These are phyloP conservation scores for Andrena marginata DNA, from an alignment of 2,888 invertebrate genomes.

Conservation along the genomic window DNA sequence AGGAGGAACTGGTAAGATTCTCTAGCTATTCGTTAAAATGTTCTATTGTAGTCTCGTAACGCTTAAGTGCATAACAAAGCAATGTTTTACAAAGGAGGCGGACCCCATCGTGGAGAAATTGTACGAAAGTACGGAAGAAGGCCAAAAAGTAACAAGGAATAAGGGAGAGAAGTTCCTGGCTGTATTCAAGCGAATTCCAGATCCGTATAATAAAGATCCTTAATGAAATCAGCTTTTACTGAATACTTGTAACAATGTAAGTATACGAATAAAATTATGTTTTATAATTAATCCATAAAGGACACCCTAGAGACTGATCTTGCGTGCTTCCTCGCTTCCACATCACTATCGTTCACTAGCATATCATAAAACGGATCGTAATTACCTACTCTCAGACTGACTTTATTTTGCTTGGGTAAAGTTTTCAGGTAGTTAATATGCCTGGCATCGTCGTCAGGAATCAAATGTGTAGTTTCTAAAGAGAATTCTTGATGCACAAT, in stretches of 20 bases:
- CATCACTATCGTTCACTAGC: not conserved
- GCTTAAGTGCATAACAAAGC: not conserved
- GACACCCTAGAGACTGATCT: slow-evolving; percentile 34
- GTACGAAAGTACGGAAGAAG: slow-evolving; percentile 98
- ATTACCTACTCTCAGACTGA: not conserved
- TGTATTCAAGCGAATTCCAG: slow-evolving; percentile 91
- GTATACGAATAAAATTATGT: slow-evolving; percentile 31
- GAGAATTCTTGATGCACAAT: slow-evolving; percentile 78
- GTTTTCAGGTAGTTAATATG: slow-evolving; percentile 70
- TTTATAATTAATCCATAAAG: slow-evolving; percentile 9
- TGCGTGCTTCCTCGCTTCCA: not conserved
- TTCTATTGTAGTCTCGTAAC: not conserved
- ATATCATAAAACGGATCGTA: not conserved
- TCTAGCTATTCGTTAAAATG: not conserved
- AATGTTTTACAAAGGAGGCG: slow-evolving; percentile 86
- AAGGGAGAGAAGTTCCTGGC: slow-evolving; percentile 97
- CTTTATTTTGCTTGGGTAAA: slow-evolving; percentile 31
- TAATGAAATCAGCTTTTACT: slow-evolving; percentile 35
- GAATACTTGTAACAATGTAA: slow-evolving; percentile 1
- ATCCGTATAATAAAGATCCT: slow-evolving; percentile 81
- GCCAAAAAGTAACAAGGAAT: slow-evolving; percentile 98
- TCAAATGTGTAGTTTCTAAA: slow-evolving; percentile 73
- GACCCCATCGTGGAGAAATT: slow-evolving; percentile 96
- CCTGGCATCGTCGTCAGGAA: slow-evolving; percentile 71
- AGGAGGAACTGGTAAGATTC: slow-evolving; percentile 91